A percentile compares a stretch with the other conserved stretches of the same genome.
Conservation (phyloP, 2,888 invertebrate genomes). For the Leucophora obtusa region DNA sequence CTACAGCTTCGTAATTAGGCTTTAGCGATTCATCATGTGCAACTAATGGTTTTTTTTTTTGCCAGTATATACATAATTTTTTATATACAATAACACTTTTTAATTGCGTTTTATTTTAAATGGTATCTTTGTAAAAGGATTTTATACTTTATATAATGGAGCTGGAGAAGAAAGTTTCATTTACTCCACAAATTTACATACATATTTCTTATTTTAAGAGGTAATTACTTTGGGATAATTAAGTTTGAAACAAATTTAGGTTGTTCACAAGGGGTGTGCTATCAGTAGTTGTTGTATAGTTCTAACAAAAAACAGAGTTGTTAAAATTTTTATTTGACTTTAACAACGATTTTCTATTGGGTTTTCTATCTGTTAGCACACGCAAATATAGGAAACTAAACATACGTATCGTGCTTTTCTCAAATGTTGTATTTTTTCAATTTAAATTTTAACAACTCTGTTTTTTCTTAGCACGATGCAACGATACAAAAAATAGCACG, state of each 20-base stretch:
- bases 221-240: constrained; percentile 3
- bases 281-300: too few species aligned
- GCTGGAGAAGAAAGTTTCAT: neutral
- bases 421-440: too few species aligned
- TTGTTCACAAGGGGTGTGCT: too few species aligned
- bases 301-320: too few species aligned
- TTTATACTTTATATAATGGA: constrained; percentile 10
- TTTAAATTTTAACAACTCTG: too few species aligned
- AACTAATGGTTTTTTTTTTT: constrained; percentile 24
- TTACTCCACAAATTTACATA: neutral
- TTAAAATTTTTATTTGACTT: too few species aligned
- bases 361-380: too few species aligned
- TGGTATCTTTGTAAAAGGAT: constrained; percentile 37
- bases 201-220: neutral
- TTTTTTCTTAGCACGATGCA: too few species aligned
- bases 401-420: too few species aligned
- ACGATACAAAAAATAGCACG: too few species aligned
- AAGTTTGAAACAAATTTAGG: neutral
- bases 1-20: constrained; percentile 50
- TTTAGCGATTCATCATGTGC: constrained; percentile 51
- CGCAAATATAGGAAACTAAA: too few species aligned
- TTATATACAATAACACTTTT: constrained; percentile 38
- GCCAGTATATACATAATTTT: constrained; percentile 39
- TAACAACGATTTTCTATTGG: too few species aligned
- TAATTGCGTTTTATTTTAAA: constrained; percentile 57